Conservation (phyloP, 2,888 invertebrate genomes). For the Archips xylosteana region DNA sequence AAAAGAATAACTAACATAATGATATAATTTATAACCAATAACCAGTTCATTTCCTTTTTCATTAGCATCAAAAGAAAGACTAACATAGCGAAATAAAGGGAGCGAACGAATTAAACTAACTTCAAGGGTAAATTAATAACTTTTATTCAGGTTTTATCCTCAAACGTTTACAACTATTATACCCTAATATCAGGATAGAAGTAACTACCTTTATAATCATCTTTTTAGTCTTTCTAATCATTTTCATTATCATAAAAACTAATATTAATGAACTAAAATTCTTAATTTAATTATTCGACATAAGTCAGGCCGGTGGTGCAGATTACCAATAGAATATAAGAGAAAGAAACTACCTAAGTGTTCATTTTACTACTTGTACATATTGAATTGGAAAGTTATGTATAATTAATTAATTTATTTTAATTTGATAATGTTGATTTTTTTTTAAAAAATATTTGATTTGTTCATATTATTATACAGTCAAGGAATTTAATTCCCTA, state of each 20-base stretch:
- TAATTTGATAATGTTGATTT: slow-evolving; percentile 27
- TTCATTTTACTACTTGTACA: slow-evolving; percentile 65
- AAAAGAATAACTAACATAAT: background rate
- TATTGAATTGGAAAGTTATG: slow-evolving; percentile 44
- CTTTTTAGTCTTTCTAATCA: background rate
- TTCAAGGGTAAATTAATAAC: no score
- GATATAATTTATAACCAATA: background rate
- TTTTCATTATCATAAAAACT: background rate
- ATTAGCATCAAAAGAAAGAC: background rate
- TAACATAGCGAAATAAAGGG: background rate
- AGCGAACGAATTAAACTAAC: background rate
- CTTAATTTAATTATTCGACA: slow-evolving; percentile 15
- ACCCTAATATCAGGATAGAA: no score
- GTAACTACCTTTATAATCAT: background rate
- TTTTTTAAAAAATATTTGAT: slow-evolving; percentile 34
- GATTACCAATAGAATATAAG: slow-evolving; percentile 81
- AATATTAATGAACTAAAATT: background rate
- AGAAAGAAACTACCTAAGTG: slow-evolving; percentile 67
- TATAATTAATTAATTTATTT: slow-evolving; percentile 41
- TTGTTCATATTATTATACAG: no score
- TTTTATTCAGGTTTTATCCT: no score
- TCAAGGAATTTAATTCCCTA: no score
- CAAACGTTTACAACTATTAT: no score
- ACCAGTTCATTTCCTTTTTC: background rate
- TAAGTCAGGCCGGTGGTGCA: slow-evolving; percentile 82